phyloP scores from a whole-genome alignment of 2,797 vertebrate species.

The Dendrocincla tyrannina region DNA sequence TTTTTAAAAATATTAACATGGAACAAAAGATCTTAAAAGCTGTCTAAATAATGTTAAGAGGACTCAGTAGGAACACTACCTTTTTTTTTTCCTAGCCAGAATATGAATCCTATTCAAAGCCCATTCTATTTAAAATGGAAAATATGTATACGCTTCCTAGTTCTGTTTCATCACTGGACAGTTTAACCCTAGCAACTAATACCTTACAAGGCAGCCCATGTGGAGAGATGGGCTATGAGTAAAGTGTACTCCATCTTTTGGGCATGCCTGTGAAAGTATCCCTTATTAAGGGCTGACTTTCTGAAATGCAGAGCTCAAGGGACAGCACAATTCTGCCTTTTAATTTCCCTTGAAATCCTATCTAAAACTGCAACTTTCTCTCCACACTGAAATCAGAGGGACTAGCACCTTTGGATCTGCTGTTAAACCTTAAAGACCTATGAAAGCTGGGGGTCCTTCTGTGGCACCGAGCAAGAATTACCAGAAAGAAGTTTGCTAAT shows the following conservation, averaged over 20 bases:
- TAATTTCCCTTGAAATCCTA: background rate
- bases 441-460: background rate
- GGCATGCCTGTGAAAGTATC: rapidly evolving
- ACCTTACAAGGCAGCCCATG: background rate
- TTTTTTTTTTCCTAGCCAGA: background rate
- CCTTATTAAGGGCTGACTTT: background rate
- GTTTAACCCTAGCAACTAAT: background rate
- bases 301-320: background rate
- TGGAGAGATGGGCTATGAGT: background rate
- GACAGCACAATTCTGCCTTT: background rate
- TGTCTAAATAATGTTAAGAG: background rate
- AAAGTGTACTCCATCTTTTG: background rate
- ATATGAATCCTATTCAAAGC: background rate
- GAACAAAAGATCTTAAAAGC: background rate
- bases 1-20: background rate
- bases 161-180: background rate
- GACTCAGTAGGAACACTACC: background rate
- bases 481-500: background rate
- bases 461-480: background rate
- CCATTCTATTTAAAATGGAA: background rate
- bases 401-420: background rate
- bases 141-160: background rate
- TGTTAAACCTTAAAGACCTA: background rate
- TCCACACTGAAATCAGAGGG: background rate
- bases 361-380: background rate